A percentile compares a stretch with the other conserved stretches of the same genome.
Evolutionary conservation across 2,888 invertebrate species (phyloP).

Genomic region (Philereme transversata): DNA sequence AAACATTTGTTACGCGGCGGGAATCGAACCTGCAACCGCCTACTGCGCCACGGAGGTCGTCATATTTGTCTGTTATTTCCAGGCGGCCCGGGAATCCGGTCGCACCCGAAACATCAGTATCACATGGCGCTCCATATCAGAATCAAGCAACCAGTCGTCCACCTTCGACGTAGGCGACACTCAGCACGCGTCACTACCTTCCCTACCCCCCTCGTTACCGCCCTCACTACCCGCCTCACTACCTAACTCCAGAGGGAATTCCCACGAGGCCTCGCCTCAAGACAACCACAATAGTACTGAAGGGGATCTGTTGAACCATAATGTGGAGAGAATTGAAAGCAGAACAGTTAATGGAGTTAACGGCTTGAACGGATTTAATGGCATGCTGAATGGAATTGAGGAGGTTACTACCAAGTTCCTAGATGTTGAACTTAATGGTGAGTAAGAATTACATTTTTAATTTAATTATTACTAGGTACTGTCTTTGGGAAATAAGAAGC

Average conservation of each 20-base stretch:
- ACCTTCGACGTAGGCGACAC: conserved; percentile 62
- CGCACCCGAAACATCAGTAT: conserved; percentile 75
- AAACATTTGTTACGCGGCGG: too few species aligned
- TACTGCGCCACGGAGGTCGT: too few species aligned
- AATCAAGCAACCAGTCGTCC: conserved; percentile 77
- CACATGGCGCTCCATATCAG: conserved; percentile 79
- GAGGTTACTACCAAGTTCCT: conserved; percentile 67
- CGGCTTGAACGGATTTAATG: conserved; percentile 54
- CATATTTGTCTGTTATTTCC: conserved; percentile 14
- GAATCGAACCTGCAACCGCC: too few species aligned
- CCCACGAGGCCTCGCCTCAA: conserved; percentile 50
- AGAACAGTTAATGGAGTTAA: conserved; percentile 47
- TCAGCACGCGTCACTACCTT: conserved; percentile 22
- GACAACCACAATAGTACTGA: conserved; percentile 53
- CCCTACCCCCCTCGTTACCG: too few species aligned
- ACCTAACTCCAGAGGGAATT: conserved; percentile 26
- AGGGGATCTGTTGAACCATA: conserved; percentile 51
- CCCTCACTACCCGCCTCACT: conserved; percentile 31
- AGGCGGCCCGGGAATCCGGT: conserved; percentile 64
- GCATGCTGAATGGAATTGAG: conserved; percentile 56
- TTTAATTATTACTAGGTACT: too few species aligned
- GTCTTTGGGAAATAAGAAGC: too few species aligned
- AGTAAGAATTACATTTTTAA: conserved; percentile 34
- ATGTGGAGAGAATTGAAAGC: conserved; percentile 31
- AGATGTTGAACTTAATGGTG: conserved; percentile 76